These are phyloP conservation scores for Bettongia penicillata DNA, from an alignment of 2,113 vertebrate genomes.

Conservation along the genomic window DNA sequence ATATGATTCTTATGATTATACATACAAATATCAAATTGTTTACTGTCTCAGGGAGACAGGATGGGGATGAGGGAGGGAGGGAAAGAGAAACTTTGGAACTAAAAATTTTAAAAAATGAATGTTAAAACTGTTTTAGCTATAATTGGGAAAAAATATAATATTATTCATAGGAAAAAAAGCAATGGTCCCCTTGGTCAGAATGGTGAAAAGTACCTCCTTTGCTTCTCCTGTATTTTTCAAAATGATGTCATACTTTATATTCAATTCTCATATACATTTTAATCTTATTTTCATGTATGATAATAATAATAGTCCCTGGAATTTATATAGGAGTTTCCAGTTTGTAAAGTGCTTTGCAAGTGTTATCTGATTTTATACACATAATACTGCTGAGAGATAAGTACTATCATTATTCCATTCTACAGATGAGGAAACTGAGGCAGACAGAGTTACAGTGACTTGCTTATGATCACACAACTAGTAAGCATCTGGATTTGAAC, in stretches of 20 bases:
- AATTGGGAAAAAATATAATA: neutral
- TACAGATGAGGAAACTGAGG: neutral
- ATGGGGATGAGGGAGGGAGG: no score
- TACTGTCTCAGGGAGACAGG: neutral
- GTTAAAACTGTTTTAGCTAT: neutral
- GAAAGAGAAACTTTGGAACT: neutral
- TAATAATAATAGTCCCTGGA: neutral
- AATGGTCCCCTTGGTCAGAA: neutral
- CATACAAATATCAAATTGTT: neutral
- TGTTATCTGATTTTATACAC: neutral
- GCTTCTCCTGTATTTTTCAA: neutral
- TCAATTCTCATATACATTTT: neutral
- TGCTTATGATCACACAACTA: neutral
- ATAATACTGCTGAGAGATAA: neutral
- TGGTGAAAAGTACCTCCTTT: neutral
- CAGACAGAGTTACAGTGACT: neutral
- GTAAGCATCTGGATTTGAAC: neutral
- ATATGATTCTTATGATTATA: neutral
- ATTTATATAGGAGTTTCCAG: neutral
- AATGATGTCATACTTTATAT: neutral
- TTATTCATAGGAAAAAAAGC: neutral
- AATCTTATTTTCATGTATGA: neutral
- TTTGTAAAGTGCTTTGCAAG: neutral
- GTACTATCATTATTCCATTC: neutral
- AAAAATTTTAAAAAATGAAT: neutral